A percentile compares a stretch with the other conserved stretches of the same genome.
These are phyloP conservation scores for Eristalis tenax DNA, from an alignment of 2,888 invertebrate species.

Conservation along the genomic window DNA sequence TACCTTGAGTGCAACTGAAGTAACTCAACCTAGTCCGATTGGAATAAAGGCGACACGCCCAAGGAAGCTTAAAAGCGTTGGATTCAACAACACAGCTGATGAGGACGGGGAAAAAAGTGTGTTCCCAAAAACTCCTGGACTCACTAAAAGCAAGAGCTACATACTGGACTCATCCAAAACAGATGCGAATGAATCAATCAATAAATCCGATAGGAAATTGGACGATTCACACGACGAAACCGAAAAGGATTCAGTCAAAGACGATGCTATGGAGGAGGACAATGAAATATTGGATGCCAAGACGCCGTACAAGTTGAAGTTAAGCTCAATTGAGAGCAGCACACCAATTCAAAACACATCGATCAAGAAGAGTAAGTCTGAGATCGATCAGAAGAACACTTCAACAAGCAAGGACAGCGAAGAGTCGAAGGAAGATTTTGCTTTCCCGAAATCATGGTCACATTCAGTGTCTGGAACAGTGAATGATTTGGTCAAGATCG, in stretches of 20 bases:
- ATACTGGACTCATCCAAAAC: constrained; percentile 56
- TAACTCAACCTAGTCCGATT: not conserved
- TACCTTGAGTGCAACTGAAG: not conserved
- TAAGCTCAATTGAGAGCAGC: constrained; percentile 44
- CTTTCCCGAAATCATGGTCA: constrained; percentile 79
- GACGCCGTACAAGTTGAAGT: constrained; percentile 65
- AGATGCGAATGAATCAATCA: constrained; percentile 30
- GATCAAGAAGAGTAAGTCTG: constrained; percentile 14
- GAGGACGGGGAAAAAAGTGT: constrained; percentile 69
- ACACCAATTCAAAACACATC: constrained; percentile 47
- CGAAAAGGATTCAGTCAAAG: constrained; percentile 20
- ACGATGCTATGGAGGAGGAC: constrained; percentile 25
- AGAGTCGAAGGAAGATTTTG: constrained; percentile 84
- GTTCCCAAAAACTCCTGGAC: constrained; percentile 76
- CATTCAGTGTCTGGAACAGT: constrained; percentile 68
- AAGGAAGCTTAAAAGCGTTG: constrained; percentile 71
- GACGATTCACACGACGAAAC: constrained; percentile 15
- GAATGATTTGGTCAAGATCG: constrained; percentile 68
- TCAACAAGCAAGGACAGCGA: constrained; percentile 4
- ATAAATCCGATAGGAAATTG: constrained; percentile 12
- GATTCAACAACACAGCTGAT: constrained; percentile 69
- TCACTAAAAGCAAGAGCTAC: constrained; percentile 71
- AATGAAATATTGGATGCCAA: not conserved
- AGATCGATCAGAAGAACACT: not conserved
- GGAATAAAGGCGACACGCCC: not conserved